Percentiles rank a stretch among this genome's conserved stretches.
These are phyloP conservation scores for Cyphomyrus discorhynchus DNA, from an alignment of 2,113 vertebrate species.

Conservation along the genomic window DNA sequence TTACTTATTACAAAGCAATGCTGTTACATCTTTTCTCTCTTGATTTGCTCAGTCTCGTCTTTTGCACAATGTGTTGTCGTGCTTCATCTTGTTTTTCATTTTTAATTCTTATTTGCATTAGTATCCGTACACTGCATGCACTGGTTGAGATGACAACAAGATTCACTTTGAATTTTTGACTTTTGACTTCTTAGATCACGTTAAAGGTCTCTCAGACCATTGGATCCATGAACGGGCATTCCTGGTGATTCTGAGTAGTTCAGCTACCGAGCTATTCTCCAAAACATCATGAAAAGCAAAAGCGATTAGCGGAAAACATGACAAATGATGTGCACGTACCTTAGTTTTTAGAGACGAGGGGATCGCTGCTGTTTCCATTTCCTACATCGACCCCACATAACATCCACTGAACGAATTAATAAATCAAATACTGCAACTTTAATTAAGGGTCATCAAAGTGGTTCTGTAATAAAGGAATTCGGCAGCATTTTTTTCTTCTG, in stretches of 20 bases:
- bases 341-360: background rate
- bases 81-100: no score
- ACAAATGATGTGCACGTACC: background rate
- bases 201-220: background rate
- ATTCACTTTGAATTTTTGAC: no score
- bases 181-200: background rate
- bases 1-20: no score
- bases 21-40: no score
- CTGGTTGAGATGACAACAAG: no score
- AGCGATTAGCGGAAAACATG: background rate
- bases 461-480: background rate
- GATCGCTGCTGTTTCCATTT: background rate
- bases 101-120: no score
- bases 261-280: background rate
- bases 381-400: background rate
- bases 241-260: background rate
- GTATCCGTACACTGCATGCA: no score
- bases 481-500: background rate
- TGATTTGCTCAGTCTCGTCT: no score
- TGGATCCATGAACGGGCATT: background rate
- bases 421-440: background rate
- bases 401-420: background rate
- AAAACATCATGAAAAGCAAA: background rate
- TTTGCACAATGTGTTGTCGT: no score
- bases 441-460: background rate